phyloP scores from a whole-genome alignment of 1,140 invertebrate genomes.

The Brachionus angularis region DNA sequence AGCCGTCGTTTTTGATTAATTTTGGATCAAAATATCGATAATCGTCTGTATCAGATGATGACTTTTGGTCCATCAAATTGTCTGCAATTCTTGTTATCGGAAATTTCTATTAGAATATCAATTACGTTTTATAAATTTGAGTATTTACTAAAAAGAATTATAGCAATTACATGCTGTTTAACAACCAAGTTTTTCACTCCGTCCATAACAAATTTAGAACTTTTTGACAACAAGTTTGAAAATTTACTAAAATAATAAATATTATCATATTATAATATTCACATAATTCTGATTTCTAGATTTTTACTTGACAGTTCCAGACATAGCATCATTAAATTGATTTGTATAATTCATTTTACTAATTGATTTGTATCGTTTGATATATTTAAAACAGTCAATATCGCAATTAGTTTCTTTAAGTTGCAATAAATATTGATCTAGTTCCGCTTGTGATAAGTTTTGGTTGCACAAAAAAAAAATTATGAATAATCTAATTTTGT shows the following conservation, averaged over 20 bases:
- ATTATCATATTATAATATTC: neutral
- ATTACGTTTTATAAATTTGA: neutral
- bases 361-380: constrained; percentile 38
- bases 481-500: constrained; percentile 89
- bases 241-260: constrained; percentile 72
- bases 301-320: constrained; percentile 66
- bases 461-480: constrained; percentile 84
- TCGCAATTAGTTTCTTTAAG: constrained; percentile 60
- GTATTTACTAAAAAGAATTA: neutral
- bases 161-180: constrained; percentile 79
- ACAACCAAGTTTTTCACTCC: constrained; percentile 98
- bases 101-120: constrained; percentile 65
- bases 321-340: constrained; percentile 76
- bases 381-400: neutral
- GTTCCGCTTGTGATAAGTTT: constrained; percentile 72
- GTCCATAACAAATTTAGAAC: constrained; percentile 97
- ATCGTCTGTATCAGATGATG: constrained; percentile 73
- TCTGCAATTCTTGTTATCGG: constrained; percentile 86
- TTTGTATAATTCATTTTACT: constrained; percentile 32
- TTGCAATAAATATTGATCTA: constrained; percentile 73
- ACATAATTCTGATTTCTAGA: constrained; percentile 64
- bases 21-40: constrained; percentile 89
- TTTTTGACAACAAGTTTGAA: constrained; percentile 90
- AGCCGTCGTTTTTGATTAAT: constrained; percentile 60
- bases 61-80: constrained; percentile 72